These are phyloP conservation scores for Chrysina gloriosa DNA, from an alignment of 2,888 invertebrate species.

Conservation along the genomic window DNA sequence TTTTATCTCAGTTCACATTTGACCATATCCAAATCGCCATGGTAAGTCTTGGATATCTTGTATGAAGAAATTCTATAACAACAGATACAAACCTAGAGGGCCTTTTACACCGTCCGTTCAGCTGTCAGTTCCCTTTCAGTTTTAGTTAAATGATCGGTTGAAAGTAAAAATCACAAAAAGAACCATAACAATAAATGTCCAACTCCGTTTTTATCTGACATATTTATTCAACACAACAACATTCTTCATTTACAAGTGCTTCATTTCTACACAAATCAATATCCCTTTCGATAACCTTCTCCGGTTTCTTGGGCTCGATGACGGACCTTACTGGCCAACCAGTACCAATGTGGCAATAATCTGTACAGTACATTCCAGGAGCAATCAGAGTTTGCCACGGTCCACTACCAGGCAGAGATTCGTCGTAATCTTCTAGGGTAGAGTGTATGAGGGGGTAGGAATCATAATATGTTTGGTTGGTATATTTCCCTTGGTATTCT, in stretches of 20 bases:
- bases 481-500: constrained; percentile 58
- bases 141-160: too few relatives aligned
- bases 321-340: constrained; percentile 61
- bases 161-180: too few relatives aligned
- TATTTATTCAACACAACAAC: constrained; percentile 9
- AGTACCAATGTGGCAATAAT: constrained; percentile 63
- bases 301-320: constrained; percentile 49
- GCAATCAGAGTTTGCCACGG: constrained; percentile 61
- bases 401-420: constrained; percentile 54
- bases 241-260: background rate
- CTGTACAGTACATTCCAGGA: constrained; percentile 65
- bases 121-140: too few relatives aligned
- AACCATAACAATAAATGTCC: too few relatives aligned
- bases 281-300: constrained; percentile 21
- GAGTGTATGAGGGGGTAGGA: constrained; percentile 57
- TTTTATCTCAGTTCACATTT: too few relatives aligned
- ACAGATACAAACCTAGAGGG: too few relatives aligned
- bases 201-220: background rate
- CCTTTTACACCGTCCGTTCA: too few relatives aligned
- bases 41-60: too few relatives aligned
- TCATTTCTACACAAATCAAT: constrained; percentile 32
- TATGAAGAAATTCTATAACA: too few relatives aligned
- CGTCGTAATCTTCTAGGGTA: constrained; percentile 54
- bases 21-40: too few relatives aligned
- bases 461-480: constrained; percentile 56